Conservation (phyloP, 2,797 vertebrate species). For the Sebastes hubbsi region DNA sequence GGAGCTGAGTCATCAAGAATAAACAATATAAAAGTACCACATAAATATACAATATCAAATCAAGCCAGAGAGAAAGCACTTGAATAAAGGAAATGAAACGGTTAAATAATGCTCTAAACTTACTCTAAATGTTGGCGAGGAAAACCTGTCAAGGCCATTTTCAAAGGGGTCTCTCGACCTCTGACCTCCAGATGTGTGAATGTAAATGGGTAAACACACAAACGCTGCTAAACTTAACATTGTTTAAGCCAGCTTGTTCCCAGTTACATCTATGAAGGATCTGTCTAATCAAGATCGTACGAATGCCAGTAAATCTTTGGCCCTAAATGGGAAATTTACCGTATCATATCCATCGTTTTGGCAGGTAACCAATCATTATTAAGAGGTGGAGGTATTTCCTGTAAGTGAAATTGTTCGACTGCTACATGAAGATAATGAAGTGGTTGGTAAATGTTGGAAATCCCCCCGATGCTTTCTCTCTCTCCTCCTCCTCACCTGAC, state of each 20-base stretch:
- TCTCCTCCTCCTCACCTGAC: conserved; percentile 79
- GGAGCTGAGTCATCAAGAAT: not conserved
- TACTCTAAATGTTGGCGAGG: no score
- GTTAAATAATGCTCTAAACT: no score
- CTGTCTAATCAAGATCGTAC: not conserved
- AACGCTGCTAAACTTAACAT: not conserved
- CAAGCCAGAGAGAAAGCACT: not conserved
- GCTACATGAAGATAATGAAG: not conserved
- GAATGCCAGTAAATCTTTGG: not conserved
- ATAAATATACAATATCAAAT: not conserved
- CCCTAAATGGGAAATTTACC: not conserved
- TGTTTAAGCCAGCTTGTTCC: not conserved
- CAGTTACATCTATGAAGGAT: not conserved
- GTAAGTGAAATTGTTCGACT: not conserved
- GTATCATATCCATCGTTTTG: not conserved
- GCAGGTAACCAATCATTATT: not conserved
- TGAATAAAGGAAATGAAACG: not conserved
- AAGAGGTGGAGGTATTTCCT: not conserved
- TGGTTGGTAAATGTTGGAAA: not conserved
- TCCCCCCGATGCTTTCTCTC: no score
- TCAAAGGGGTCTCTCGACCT: no score
- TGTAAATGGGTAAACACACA: not conserved
- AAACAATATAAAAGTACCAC: not conserved
- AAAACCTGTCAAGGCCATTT: no score
- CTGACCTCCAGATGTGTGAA: no score